Evolutionary conservation across 2,888 invertebrate species (phyloP).

Genomic region (Watsonalla cultraria): DNA sequence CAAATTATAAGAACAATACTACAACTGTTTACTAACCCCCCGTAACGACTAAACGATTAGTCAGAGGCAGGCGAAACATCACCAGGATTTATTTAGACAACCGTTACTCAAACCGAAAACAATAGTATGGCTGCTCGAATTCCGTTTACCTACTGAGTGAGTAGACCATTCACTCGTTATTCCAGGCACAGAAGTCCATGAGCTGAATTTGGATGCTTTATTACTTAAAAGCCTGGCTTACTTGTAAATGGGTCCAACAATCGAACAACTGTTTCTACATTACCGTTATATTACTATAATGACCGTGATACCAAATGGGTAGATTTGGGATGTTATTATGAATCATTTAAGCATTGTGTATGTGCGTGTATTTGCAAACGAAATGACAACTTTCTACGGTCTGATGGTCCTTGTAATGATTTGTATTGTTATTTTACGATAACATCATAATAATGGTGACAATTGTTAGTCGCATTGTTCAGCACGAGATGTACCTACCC

Average conservation of each 20-base stretch:
- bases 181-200: neutral
- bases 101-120: slow-evolving; percentile 37
- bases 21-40: neutral
- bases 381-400: slow-evolving; percentile 44
- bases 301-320: neutral
- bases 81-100: slow-evolving; percentile 32
- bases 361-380: neutral
- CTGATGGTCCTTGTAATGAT: slow-evolving; percentile 45
- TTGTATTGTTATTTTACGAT: slow-evolving; percentile 45
- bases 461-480: slow-evolving; percentile 27
- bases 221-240: neutral
- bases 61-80: slow-evolving; percentile 21
- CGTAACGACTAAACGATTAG: slow-evolving; percentile 13
- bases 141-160: slow-evolving; percentile 31
- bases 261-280: neutral
- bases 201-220: neutral
- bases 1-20: neutral
- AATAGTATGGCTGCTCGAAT: slow-evolving; percentile 20
- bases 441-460: slow-evolving; percentile 37
- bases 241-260: neutral
- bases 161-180: slow-evolving; percentile 14
- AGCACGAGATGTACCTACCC: slow-evolving; percentile 25
- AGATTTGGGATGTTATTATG: neutral
- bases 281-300: neutral
- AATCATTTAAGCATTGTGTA: neutral